Conservation (phyloP, 2,113 vertebrate species). For the Myiagra hebetior region DNA sequence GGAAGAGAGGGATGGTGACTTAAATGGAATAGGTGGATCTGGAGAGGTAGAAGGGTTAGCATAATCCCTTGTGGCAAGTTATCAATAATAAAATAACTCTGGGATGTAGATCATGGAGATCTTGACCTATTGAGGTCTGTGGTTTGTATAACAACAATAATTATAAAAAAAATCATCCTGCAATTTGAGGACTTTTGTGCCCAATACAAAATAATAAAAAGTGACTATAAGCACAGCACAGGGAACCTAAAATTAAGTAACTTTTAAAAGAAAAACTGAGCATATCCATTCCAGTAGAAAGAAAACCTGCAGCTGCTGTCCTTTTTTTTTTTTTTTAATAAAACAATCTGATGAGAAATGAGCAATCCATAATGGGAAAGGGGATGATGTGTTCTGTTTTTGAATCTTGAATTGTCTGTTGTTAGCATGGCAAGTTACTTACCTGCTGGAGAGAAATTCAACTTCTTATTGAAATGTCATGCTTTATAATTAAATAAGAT, state of each 20-base stretch:
- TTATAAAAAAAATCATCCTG: background rate
- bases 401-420: background rate
- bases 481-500: slow-evolving; percentile 32
- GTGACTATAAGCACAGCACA: background rate
- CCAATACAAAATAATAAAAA: background rate
- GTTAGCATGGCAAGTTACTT: background rate
- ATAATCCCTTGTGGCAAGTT: background rate
- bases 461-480: slow-evolving; percentile 1
- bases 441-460: background rate
- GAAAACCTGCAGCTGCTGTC: background rate
- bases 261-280: background rate
- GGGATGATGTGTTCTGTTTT: background rate
- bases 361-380: background rate
- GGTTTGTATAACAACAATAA: background rate
- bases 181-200: background rate
- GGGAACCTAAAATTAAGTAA: background rate
- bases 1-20: background rate
- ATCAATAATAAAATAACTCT: background rate
- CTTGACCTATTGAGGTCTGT: background rate
- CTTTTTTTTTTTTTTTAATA: background rate
- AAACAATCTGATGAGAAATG: background rate
- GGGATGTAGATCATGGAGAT: background rate
- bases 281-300: background rate
- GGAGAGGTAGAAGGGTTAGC: background rate
- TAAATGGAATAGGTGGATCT: background rate